Conservation (phyloP, 2,888 invertebrate genomes). For the Dynastes tityus region DNA sequence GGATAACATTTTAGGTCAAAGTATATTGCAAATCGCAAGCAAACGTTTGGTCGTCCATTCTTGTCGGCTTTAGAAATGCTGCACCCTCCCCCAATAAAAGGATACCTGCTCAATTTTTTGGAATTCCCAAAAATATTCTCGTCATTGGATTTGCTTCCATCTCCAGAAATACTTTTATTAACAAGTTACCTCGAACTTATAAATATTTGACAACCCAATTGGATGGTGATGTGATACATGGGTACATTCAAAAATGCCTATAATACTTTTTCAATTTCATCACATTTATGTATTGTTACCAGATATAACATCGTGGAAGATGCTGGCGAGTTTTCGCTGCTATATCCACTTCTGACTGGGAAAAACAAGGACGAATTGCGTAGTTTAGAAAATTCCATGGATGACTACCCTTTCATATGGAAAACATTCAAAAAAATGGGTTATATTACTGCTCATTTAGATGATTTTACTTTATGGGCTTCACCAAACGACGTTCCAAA, state of each 20-base stretch:
- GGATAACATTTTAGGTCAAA: constrained; percentile 70
- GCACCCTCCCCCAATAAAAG: constrained; percentile 69
- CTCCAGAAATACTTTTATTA: constrained; percentile 85
- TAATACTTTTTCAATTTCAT: not conserved
- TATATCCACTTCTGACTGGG: constrained; percentile 53
- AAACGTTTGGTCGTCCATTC: constrained; percentile 78
- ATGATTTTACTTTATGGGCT: constrained; percentile 88
- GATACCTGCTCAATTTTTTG: constrained; percentile 65
- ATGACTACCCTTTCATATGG: constrained; percentile 91
- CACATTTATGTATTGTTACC: constrained; percentile 49
- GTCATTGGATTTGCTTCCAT: constrained; percentile 93
- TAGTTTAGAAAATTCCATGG: constrained; percentile 69
- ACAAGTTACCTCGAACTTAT: constrained; percentile 85
- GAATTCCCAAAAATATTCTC: constrained; percentile 77
- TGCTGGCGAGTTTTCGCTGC: constrained; percentile 69
- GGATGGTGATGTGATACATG: constrained; percentile 78
- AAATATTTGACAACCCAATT: constrained; percentile 77
- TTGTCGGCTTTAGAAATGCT: constrained; percentile 76
- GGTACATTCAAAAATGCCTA: constrained; percentile 68
- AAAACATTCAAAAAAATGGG: constrained; percentile 81
- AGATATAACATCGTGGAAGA: constrained; percentile 87
- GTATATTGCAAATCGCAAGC: constrained; percentile 76
- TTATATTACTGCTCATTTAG: constrained; percentile 87
- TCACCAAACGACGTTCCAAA: constrained; percentile 80
- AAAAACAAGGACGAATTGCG: constrained; percentile 72